Evolutionary conservation across 2,888 invertebrate species (phyloP).

Genomic region (Polydrusus cervinus): DNA sequence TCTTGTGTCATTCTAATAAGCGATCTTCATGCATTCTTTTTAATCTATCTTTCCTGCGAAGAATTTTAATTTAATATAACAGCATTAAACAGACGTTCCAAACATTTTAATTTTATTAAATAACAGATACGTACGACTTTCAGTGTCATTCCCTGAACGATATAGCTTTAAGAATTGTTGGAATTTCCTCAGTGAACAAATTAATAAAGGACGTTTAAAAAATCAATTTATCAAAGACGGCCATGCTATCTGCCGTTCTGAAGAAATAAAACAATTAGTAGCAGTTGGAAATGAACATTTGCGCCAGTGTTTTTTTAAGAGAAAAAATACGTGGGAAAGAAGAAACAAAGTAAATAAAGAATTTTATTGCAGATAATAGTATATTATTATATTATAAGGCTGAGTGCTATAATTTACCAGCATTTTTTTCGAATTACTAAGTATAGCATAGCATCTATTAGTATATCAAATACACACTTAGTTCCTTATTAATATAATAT

Average conservation of each 20-base stretch:
- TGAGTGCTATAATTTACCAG: background rate
- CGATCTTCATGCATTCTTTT: too few species aligned
- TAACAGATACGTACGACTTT: conserved; percentile 8
- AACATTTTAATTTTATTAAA: conserved; percentile 22
- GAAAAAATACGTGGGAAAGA: conserved; percentile 15
- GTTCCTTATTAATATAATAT: too few species aligned
- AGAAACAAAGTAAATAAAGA: background rate
- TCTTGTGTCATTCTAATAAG: too few species aligned
- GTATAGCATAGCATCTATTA: too few species aligned
- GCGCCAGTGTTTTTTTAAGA: background rate
- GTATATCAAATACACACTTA: too few species aligned
- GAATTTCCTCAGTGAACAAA: conserved; percentile 18
- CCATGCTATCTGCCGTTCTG: conserved; percentile 2
- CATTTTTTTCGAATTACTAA: too few species aligned
- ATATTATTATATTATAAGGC: background rate
- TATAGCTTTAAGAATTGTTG: conserved; percentile 9
- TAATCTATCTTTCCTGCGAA: background rate
- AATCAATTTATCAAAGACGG: conserved; percentile 16
- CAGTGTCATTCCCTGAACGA: background rate
- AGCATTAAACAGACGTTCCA: background rate
- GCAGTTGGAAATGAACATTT: conserved; percentile 19
- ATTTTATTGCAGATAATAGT: background rate
- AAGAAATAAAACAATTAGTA: conserved; percentile 27
- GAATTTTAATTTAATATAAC: conserved; percentile 1
- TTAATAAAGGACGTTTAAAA: conserved; percentile 27